Evolutionary conservation across 2,797 vertebrate genomes (phyloP), one percentile per base, ranked within the genome.

Genomic region (Anolis apletophallus): DNA sequence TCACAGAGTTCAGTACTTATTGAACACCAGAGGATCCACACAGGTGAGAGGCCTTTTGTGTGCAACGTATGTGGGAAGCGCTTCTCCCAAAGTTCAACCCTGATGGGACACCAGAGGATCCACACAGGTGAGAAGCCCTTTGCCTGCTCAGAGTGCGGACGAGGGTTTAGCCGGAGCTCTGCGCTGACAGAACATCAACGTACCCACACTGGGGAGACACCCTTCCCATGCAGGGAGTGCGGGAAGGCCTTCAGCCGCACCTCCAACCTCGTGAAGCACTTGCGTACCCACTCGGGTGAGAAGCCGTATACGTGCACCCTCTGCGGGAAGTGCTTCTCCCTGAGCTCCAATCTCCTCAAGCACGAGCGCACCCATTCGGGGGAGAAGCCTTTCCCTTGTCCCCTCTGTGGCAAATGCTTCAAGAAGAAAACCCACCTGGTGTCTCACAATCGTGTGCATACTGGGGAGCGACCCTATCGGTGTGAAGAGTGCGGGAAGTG

Each of bases 391-490:
- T 90, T 90, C 17, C 54, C 88, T 34, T 92, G 91, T 23, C 61
- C 50, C 0, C 86, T 61, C 0, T 92, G 91, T 0, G 79, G 74
- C 1, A 88, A 90, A 7, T 74, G 84, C 32, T 92, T 90, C 86
- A 90, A 92, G 87, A 90, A 92, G 73, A 92, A 92, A 81, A 92
- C 89, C 46, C 91, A 92, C 32, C 0, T 92, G 21, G 86, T 69
- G 0, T 90, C 91, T 1, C 91, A 92, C 83, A 84, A 86, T 0
- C 77, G 89, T 0, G 88, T 87, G 29, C 91, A 92, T 76, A 89
- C 89, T 0, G 91, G 91, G 1, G 91, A 92, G 29, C 75, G 84
- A 11, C 88, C 88, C n/a, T 89, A 89, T 8, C 80, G 84, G 6
- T 89, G 88, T 2, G 81, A 79, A 12, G 75, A 86, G 57, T 89